Conservation (phyloP, 2,113 vertebrate species). For the Dicaeum eximium region DNA sequence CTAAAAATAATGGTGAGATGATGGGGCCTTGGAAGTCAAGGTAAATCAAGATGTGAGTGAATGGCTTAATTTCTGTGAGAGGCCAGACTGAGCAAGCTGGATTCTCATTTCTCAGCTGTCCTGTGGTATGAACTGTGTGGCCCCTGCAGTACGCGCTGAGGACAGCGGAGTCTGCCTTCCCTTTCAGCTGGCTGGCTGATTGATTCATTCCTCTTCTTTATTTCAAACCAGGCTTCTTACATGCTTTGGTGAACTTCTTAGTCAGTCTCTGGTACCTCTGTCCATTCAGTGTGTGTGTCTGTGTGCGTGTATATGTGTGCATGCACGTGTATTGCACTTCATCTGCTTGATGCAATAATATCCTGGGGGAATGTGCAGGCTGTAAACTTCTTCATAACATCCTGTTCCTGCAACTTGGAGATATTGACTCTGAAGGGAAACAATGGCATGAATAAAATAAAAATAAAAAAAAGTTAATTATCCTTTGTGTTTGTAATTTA, state of each 20-base stretch:
- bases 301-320: neutral
- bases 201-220: conserved; percentile 29
- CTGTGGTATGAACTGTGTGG: neutral
- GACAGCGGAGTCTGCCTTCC: neutral
- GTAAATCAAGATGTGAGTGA: neutral
- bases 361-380: conserved; percentile 24
- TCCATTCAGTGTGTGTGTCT: neutral
- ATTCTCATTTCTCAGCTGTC: conserved; percentile 32
- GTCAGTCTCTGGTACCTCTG: neutral
- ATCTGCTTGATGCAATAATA: conserved; percentile 8
- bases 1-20: neutral
- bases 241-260: conserved; percentile 13
- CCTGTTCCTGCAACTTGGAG: conserved; percentile 74
- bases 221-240: conserved; percentile 1
- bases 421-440: conserved; percentile 79
- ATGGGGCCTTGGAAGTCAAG: neutral
- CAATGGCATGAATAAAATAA: conserved; percentile 84
- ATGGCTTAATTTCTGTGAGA: neutral
- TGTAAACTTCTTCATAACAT: conserved; percentile 71
- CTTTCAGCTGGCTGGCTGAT: conserved; percentile 23
- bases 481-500: conserved; percentile 90
- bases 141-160: neutral
- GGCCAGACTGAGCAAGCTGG: neutral
- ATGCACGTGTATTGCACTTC: neutral
- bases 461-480: conserved; percentile 87